Evolutionary conservation across 2,113 vertebrate genomes (phyloP), one percentile per base, ranked within the genome.

Genomic region (Neotoma lepida): DNA sequence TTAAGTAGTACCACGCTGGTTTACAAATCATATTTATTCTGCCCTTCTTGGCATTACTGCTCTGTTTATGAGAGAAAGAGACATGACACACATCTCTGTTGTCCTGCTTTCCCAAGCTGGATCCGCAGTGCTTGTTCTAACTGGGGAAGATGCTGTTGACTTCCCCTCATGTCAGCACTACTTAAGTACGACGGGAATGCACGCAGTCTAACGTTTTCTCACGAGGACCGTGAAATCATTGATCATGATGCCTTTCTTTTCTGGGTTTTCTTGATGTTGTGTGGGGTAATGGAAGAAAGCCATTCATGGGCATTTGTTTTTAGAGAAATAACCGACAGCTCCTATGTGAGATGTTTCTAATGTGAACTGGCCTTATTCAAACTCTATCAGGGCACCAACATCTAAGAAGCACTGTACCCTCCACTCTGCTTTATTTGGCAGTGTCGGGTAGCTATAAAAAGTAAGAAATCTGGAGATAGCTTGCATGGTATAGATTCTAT

Each of bases 21-120:
- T 88, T 63, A 89, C 70, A 95, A 91, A 90, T 89, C 51, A 35
- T 14, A 22, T 63, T 64, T 82, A 18, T 56, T 91, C 70, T 58
- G 63, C 84, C 76, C 80, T 71, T n/a, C 33, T 88, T 70, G 88
- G 56, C 41, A 89, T 78, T 46, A n/a, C n/a, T 24, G 9, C 44
- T 88, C 46, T 92, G 86, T 86, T 86, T 68, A 77, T 0, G 14
- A 30, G 46, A 39, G 39, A 64, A 54, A 46, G 86, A 85, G 63
- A 35, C 33, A 5, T 22, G 44, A 61, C 44, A 26, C 81, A 24
- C 6, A 46, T 10, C 44, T 76, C 73, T 95, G n/a, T 0, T 18
- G 54, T 15, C 24, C 41, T 6, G 41, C 4, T n/a, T 51, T 68
- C 17, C 6, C 26, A 46, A 13, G 46, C 30, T 77, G 7, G 24